Base-by-base conservation (phyloP, 2,888 invertebrate species). In the Matsumyia berberina region DNA sequence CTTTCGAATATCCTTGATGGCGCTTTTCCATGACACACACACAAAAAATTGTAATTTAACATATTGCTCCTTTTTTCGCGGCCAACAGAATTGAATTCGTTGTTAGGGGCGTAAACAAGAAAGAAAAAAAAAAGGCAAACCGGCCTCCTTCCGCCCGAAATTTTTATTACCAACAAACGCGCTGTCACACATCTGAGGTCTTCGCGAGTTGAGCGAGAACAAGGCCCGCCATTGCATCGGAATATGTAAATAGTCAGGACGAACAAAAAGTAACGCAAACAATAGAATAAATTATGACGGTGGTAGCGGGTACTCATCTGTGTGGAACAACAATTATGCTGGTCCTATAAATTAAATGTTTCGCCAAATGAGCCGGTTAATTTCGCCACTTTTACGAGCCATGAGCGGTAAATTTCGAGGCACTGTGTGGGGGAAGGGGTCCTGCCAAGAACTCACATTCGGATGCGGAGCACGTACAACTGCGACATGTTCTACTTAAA, bases 351-450 rank as follows among this genome's bases (percentile, higher is more conserved):
- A 80, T 85, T 80, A 80, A 80, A 85, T 66, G 74, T 80, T 70
- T 39, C 49, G 35, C 80, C 76, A 80, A 85, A 85, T 85, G 74
- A 80, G 85, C 44, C 70, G 85, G 73, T 76, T 85, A 79, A 85
- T 85, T 85, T 73, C 64, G 64, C 37, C 44, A 85, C 85, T 66
- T 85, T 85, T 85, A 80, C 80, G 80, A 85, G 80, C 69, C 31
- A 64, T 49, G 15, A 79, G 57, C 60, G 62, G 44, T 35, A 44
- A 33, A 57, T 35, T 31, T 8, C 1, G 31, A 31, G 58, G 57
- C 29, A 29, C n/a, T 15, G 33, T 42, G 1, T 8, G 8, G 44
- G 1, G 44, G 9, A 9, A 42, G 44, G 15, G 15, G 46, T 81
- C 37, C 70, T 78, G 49, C 15, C 53, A 17, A 35, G 73, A 4